Percentiles rank a stretch among this genome's conserved stretches.
phyloP scores from a whole-genome alignment of 2,888 invertebrate genomes.

The Philereme vetulata region DNA sequence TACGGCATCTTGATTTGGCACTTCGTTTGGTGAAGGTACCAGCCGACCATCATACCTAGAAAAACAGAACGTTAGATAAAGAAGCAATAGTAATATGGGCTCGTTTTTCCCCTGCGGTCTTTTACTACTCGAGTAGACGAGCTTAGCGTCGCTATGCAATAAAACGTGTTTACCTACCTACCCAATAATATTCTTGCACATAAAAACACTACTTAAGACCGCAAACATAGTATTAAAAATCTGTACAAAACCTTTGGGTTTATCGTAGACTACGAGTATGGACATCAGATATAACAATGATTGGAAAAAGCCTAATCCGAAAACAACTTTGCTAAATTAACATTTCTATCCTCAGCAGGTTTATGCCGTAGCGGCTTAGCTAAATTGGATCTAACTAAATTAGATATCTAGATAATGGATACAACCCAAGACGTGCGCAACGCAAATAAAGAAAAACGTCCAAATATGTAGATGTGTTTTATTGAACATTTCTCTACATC shows the following conservation, averaged over 20 bases:
- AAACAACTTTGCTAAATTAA: conserved; percentile 14
- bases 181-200: background rate
- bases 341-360: conserved; percentile 11
- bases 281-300: background rate
- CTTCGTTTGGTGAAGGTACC: conserved; percentile 87
- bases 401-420: conserved; percentile 7
- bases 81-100: background rate
- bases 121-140: background rate
- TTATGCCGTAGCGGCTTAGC: conserved; percentile 8
- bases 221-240: background rate
- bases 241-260: background rate
- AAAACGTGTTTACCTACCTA: background rate
- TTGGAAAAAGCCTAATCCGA: conserved; percentile 7
- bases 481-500: conserved; percentile 11
- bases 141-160: background rate
- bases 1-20: conserved; percentile 85
- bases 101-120: background rate
- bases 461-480: conserved; percentile 3
- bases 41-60: conserved; percentile 88
- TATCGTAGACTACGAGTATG: no score
- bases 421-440: background rate
- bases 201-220: background rate
- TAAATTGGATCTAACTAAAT: conserved; percentile 12
- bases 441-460: conserved; percentile 4
- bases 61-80: background rate